These are phyloP conservation scores for Tympanuchus pallidicinctus DNA, from an alignment of 2,113 vertebrate genomes.

Conservation along the genomic window DNA sequence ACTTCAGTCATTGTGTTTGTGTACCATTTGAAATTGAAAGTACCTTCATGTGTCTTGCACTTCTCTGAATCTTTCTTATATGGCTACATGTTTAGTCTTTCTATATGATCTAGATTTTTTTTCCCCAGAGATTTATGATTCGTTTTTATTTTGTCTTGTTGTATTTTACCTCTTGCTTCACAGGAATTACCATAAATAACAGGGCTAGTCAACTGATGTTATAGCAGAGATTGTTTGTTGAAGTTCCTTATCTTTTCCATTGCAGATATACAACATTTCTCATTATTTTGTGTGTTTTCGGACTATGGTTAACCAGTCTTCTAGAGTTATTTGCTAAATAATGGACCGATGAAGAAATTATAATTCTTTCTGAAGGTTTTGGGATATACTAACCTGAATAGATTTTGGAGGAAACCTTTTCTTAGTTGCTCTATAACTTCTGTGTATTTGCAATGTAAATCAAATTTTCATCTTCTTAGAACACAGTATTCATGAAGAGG, in stretches of 20 bases:
- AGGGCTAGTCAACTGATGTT: neutral
- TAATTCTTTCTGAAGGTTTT: neutral
- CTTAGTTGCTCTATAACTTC: neutral
- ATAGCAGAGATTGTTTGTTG: neutral
- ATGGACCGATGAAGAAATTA: neutral
- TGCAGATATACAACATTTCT: neutral
- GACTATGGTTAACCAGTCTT: neutral
- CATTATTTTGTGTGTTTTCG: neutral
- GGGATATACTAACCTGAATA: neutral
- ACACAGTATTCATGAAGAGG: neutral
- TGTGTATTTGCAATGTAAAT: neutral
- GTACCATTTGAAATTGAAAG: neutral
- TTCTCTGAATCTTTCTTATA: neutral
- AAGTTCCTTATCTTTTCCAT: neutral
- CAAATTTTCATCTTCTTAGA: neutral
- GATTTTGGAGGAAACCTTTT: neutral
- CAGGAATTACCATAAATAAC: neutral
- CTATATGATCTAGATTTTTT: neutral
- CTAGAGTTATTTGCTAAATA: neutral
- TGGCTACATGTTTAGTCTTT: neutral
- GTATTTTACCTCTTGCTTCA: neutral
- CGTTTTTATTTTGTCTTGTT: neutral
- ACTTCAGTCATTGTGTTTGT: neutral
- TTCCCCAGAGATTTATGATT: neutral
- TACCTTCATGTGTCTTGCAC: neutral